phyloP scores from a whole-genome alignment of 2,888 invertebrate genomes.

The Thera britannica region DNA sequence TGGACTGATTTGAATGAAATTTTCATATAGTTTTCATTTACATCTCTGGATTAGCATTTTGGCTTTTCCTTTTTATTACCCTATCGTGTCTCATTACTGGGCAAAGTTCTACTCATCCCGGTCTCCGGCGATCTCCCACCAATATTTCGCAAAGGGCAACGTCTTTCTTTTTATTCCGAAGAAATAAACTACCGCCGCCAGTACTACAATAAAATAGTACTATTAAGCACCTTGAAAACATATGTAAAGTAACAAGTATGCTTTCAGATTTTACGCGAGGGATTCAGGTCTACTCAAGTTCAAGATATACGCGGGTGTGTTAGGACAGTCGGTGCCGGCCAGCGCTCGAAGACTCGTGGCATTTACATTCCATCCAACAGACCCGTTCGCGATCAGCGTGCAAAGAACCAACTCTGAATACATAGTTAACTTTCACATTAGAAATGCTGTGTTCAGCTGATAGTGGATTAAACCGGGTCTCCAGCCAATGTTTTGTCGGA shows the following conservation, averaged over 20 bases:
- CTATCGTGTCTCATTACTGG: too few relatives aligned
- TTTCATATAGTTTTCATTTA: too few relatives aligned
- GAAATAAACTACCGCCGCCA: too few relatives aligned
- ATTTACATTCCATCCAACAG: slow-evolving; percentile 97
- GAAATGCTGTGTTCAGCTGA: slow-evolving; percentile 85
- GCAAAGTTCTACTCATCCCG: too few relatives aligned
- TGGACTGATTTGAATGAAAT: too few relatives aligned
- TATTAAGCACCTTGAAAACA: neutral
- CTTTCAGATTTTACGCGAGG: slow-evolving; percentile 90
- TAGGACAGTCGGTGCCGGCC: slow-evolving; percentile 88
- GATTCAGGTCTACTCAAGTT: slow-evolving; percentile 93
- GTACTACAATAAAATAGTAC: too few relatives aligned
- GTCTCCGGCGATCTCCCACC: too few relatives aligned
- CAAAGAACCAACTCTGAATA: slow-evolving; percentile 97
- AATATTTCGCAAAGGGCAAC: too few relatives aligned
- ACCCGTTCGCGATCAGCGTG: slow-evolving; percentile 98
- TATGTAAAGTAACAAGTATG: neutral
- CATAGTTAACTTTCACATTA: slow-evolving; percentile 96
- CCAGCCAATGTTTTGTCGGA: neutral
- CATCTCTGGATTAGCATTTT: too few relatives aligned
- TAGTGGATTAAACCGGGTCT: slow-evolving; percentile 7
- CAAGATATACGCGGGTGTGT: slow-evolving; percentile 94
- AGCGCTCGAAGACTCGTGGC: slow-evolving; percentile 93
- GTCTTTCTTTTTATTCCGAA: too few relatives aligned
- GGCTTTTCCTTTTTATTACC: too few relatives aligned